Base-by-base conservation (phyloP, 2,113 vertebrate species). In the Leucopsar rothschildi region DNA sequence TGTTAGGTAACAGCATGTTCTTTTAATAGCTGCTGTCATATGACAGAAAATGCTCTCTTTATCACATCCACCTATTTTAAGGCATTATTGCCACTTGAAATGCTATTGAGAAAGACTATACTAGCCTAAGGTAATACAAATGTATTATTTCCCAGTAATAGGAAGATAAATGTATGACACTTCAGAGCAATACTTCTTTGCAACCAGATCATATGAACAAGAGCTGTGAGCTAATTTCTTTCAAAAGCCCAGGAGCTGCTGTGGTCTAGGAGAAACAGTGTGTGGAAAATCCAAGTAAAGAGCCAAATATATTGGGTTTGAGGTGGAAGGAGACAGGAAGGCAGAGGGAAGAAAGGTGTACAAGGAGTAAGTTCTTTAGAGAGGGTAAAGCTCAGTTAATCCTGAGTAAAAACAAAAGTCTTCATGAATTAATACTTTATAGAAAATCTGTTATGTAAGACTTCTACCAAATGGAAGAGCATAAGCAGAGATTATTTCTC, bases 41-140 rank as follows among this genome's bases (percentile, higher is more conserved):
- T 0, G 3, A 82, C 2, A 76, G 50, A 39, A 79, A 94, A 56
- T 55, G 61, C 53, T 70, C 37, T 39, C 63, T 88, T 78, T 81
- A 71, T 59, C 35, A 21, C 37, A 73, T 40, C 50, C 90, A 42
- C 27, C 24, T 87, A 37, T 87, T 92, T 89, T 82, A 90, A 92
- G 40, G 25, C 57, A 79, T 86, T 86, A 79, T 59, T 93, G 96
- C 50, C 57, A 71, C 76, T 82, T 82, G 80, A 93, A 93, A 47
- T 80, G 13, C 25, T 90, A n/a, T 33, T 52, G 59, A 86, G 45
- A 81, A 86, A 88, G 33, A 81, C 49, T 75, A 57, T 33, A 73
- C 18, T 86, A 80, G 52, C 69, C 91, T 71, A 71, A 75, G 56
- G 69, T 71, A 59, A 78, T 60, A 80, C 25, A 53, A 88, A 88